Evolutionary conservation across 2,888 invertebrate species (phyloP).

Genomic region (Tinea pellionella): DNA sequence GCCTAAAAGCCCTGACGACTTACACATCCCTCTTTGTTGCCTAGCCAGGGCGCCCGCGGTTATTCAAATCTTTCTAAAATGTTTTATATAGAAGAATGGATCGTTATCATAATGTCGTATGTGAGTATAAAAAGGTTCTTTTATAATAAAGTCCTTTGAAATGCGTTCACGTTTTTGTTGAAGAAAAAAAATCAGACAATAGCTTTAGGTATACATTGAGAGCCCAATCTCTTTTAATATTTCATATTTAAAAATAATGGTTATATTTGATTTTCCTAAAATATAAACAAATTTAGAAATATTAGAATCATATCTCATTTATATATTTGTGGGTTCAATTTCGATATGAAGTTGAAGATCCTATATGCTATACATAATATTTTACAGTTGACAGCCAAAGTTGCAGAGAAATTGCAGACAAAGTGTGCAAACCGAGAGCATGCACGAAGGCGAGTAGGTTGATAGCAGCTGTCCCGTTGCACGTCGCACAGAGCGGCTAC

Average conservation of each 20-base stretch:
- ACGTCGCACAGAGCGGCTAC: constrained; percentile 2
- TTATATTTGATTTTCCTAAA: not conserved
- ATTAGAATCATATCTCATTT: too few relatives aligned
- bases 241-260: not conserved
- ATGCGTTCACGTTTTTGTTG: not conserved
- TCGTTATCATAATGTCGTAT: constrained; percentile 9
- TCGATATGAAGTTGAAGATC: too few relatives aligned
- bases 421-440: not conserved
- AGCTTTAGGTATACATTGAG: not conserved
- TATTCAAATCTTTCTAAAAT: constrained; percentile 11
- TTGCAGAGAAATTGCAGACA: not conserved
- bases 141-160: constrained; percentile 5
- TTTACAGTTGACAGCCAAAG: not conserved
- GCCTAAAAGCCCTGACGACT: constrained; percentile 54
- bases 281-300: too few relatives aligned
- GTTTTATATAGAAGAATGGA: constrained; percentile 11
- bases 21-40: constrained; percentile 5
- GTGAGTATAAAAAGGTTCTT: constrained; percentile 10
- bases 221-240: not conserved
- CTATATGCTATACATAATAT: not conserved
- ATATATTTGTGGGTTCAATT: too few relatives aligned
- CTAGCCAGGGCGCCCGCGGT: not conserved
- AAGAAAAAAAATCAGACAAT: not conserved
- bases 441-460: not conserved
- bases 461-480: constrained; percentile 4